Conservation (phyloP, 2,797 vertebrate genomes). For the Cuniculus paca region DNA sequence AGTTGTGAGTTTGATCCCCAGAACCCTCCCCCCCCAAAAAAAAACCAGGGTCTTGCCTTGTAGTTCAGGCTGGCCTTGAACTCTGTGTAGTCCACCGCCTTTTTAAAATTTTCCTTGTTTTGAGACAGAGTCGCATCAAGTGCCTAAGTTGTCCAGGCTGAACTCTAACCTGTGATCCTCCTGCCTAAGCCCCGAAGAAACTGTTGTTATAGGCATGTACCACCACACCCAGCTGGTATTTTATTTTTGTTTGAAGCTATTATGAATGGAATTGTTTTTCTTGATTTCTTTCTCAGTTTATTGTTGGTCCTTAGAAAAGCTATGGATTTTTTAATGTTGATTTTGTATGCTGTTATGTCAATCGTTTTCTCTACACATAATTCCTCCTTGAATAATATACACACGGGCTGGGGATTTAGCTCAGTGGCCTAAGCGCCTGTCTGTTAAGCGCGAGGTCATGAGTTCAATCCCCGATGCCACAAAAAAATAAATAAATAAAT, state of each 20-base stretch:
- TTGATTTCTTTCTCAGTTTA: background rate
- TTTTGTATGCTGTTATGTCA: background rate
- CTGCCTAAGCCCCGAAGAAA: background rate
- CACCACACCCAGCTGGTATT: background rate
- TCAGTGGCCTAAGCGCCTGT: too few relatives aligned
- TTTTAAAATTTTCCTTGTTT: background rate
- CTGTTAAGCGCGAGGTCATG: too few relatives aligned
- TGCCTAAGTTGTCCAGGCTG: background rate
- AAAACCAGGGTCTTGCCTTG: background rate
- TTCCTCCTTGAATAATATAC: conserved; percentile 20
- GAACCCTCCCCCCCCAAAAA: too few relatives aligned
- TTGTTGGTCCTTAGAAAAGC: background rate
- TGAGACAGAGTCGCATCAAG: background rate
- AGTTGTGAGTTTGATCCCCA: too few relatives aligned
- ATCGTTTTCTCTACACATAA: background rate
- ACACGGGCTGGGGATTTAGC: too few relatives aligned
- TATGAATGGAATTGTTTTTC: background rate
- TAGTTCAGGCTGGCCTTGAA: background rate
- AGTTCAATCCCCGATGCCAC: too few relatives aligned
- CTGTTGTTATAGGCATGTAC: background rate
- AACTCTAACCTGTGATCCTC: background rate
- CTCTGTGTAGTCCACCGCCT: background rate
- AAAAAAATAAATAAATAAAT: too few relatives aligned
- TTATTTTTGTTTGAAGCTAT: background rate
- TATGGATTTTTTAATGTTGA: background rate